Percentiles rank a stretch among this genome's conserved stretches.
These are phyloP conservation scores for Daktulosphaira vitifoliae DNA, from an alignment of 1,140 invertebrate genomes.

Conservation along the genomic window DNA sequence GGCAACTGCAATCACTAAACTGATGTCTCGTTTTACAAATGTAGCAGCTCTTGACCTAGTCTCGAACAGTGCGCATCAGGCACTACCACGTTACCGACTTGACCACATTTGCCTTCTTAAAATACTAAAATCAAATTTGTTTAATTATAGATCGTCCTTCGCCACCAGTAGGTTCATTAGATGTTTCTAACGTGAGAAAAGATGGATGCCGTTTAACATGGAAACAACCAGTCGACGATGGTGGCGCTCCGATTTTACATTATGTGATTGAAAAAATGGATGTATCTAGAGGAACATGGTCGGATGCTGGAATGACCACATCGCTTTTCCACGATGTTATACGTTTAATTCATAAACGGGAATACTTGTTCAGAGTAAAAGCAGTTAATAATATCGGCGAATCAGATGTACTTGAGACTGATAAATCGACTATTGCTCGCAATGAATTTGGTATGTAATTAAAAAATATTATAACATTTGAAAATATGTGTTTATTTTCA, in stretches of 20 bases:
- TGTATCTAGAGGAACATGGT: conserved; percentile 86
- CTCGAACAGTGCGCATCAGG: background rate
- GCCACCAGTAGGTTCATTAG: conserved; percentile 75
- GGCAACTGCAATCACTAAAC: background rate
- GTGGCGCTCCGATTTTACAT: conserved; percentile 87
- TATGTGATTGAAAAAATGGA: conserved; percentile 98
- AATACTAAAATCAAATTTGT: background rate
- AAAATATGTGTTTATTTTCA: background rate
- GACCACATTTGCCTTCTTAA: background rate
- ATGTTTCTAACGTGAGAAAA: conserved; percentile 76
- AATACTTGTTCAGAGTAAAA: conserved; percentile 83
- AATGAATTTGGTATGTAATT: conserved; percentile 67
- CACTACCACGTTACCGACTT: no score
- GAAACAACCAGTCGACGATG: conserved; percentile 76
- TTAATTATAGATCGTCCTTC: conserved; percentile 63
- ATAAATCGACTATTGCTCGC: conserved; percentile 80
- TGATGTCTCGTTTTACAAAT: background rate
- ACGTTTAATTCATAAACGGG: conserved; percentile 82
- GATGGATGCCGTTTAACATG: conserved; percentile 79
- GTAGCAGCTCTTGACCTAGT: background rate
- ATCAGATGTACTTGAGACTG: conserved; percentile 80
- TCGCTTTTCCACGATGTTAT: conserved; percentile 73
- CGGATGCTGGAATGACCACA: conserved; percentile 80
- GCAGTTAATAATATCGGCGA: conserved; percentile 93
- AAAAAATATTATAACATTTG: background rate